Base-by-base conservation (phyloP, 2,113 vertebrate species). In the Colaptes auratus region DNA sequence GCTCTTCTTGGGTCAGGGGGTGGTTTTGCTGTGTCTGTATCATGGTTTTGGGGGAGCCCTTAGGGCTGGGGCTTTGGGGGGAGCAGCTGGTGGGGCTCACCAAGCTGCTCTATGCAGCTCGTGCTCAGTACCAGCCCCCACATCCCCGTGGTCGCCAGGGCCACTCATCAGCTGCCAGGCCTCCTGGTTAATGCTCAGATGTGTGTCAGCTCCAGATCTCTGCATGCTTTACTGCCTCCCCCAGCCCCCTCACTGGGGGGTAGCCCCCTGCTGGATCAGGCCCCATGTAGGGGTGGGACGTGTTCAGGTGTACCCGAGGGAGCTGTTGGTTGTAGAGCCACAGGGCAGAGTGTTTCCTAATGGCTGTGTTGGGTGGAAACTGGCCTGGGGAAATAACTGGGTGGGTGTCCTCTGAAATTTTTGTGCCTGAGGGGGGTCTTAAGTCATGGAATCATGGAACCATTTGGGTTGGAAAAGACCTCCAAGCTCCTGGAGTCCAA, bases 251-350 rank as follows among this genome's bases (percentile, higher is more conserved):
- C 3, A 1, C 53, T 36, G 36, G 36, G 36, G 36, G 36, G 36
- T 36, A 36, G 36, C 36, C 36, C 36, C 36, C 36, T 15, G 33
- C 63, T 0, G 0, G 48, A 21, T 15, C 59, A 4, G 52, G 10
- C 16, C 35, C 76, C 31, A 2, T 0, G 0, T 1, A 0, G 50
- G 50, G 20, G 27, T 0, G 0, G 44, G 46, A 33, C 1, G 2
- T 4, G 9, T 71, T 46, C 3, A 5, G 10, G 18, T 69, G 59
- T 42, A 69, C 63, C n/a, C 30, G 5, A 31, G 27, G 21, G 25
- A 12, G 11, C 44, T 9, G 39, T 52, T 53, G 50, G 3, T 28
- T 27, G 56, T 71, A 6, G 2, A 56, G 23, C 56, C 0, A 0
- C 13, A 7, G 42, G n/a, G 17, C 7, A 10, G 58, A 33, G 20